Evolutionary conservation across 2,797 vertebrate genomes (phyloP), one percentile per base, ranked within the genome.

Genomic region (Gambusia yucatana): DNA sequence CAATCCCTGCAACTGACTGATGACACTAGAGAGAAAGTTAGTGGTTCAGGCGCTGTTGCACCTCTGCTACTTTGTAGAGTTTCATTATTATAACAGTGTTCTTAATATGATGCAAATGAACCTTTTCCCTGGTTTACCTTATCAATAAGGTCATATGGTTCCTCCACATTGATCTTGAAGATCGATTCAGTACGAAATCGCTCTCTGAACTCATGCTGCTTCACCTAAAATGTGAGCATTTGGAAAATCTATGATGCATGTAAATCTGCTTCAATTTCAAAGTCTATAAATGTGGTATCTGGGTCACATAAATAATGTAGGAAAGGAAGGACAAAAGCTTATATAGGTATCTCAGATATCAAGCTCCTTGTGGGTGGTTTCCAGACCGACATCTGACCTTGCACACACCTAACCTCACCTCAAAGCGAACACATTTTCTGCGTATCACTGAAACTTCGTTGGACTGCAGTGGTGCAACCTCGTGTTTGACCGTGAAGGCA

Each of bases 371-470:
- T 80, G n/a, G 67, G 79, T 39, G 88, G 78, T 17, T 73, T 46
- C 39, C 57, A 67, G 70, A 36, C 47, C 82, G 88, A 89, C 73
- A 92, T 76, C 47, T 59, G 17, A 92, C 41, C 50, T 80, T 1
- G 1, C 73, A 84, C 76, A 76, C 82, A 84, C 83, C 72, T 70
- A 82, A 75, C 43, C 95, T 91, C 95, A 97, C 96, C 97, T 98
- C 96, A 93, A 97, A 98, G 90, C 96, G 95, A 89, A 97, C 95
- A 92, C 95, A 89, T 91, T 98, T 98, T 92, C 96, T 97, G 91
- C 97, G 95, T 93, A 98, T 97, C 93, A 97, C 96, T 83, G 97
- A 93, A 80, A 96, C 96, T 93, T 97, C 97, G 85, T 95, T 96
- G 90, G 97, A 96, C 92, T 97, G 96, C 75, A 96, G 92, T 59